Evolutionary conservation across 1,140 invertebrate species (phyloP), one percentile per base, ranked within the genome.

Genomic region (Bombus difficillimus): DNA sequence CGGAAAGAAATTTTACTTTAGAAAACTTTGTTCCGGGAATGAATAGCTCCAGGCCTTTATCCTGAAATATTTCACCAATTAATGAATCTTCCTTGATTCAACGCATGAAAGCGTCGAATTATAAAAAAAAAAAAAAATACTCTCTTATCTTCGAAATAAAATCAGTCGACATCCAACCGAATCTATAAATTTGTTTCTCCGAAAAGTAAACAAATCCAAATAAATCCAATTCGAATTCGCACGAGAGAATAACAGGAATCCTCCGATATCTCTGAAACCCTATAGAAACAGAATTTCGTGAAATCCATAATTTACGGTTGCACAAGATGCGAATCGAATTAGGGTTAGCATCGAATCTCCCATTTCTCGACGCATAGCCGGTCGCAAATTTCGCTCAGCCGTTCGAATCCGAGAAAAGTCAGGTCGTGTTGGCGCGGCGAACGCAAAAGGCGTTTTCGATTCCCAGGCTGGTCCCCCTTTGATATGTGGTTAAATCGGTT

Each of bases 401-500:
- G 34, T 74, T 64, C n/a, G 71, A 74, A 43, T 15, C 18, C 6
- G 12, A n/a, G 37, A 64, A 82, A 82, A 43, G 59, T 74, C n/a
- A 64, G 74, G 3, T n/a, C 28, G 43, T 47, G 43, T 47, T 47
- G 15, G 43, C 15, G 22, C 10, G 57, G 15, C 39, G 64, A 18
- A 34, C 34, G 37, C 28, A 22, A 47, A 34, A 25, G 47, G 57
- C 37, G 34, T 82, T 64, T 62, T 18, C 82, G 72, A 71, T 77
- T 57, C 66, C 64, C 53, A 13, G 34, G 32, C 37, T 34, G 12
- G n/a, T n/a, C 64, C n/a, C 13, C 62, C 62, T 76, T 74, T 59
- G 82, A 84, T 69, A 72, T 80, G 77, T 34, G 83, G 68, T 84
- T 74, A 76, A 85, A 76, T 79, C 83, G 78, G 47, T 89, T 81